A percentile compares a stretch with the other conserved stretches of the same genome.
These are phyloP conservation scores for Darevskia nairensis DNA, from an alignment of 2,797 vertebrate species.

Conservation along the genomic window DNA sequence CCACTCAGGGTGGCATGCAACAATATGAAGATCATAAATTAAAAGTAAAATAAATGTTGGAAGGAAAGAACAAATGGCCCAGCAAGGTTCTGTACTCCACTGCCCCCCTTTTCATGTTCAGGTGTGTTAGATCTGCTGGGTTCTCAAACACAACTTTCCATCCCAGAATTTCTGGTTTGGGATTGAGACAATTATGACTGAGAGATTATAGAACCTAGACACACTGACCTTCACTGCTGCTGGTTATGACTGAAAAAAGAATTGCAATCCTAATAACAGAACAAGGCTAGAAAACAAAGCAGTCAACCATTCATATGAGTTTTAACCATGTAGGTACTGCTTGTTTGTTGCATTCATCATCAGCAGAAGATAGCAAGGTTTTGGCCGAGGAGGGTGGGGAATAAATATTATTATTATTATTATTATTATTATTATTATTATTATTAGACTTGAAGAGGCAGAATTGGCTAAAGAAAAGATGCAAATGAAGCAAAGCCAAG, in stretches of 20 bases:
- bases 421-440: too few species aligned
- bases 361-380: constrained; percentile 8
- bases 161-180: not conserved
- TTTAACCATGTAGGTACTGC: not conserved
- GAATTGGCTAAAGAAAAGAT: constrained; percentile 20
- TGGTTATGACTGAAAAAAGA: not conserved
- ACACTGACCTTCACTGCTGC: not conserved
- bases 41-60: too few species aligned
- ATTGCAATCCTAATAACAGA: not conserved
- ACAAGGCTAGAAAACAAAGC: rapidly evolving
- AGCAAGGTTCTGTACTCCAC: not conserved
- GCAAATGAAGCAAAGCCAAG: constrained; percentile 11
- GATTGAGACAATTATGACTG: not conserved
- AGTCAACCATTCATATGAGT: rapidly evolving
- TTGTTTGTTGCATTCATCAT: constrained; percentile 5
- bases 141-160: not conserved
- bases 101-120: not conserved
- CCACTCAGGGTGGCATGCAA: too few species aligned
- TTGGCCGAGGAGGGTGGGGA: too few species aligned
- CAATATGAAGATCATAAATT: too few species aligned
- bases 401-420: too few species aligned
- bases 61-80: not conserved
- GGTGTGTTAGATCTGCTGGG: not conserved
- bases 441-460: constrained; percentile 31
- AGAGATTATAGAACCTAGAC: not conserved